Evolutionary conservation across 2,797 vertebrate species (phyloP), one percentile per base, ranked within the genome.

Genomic region (Crypturellus tataupa): DNA sequence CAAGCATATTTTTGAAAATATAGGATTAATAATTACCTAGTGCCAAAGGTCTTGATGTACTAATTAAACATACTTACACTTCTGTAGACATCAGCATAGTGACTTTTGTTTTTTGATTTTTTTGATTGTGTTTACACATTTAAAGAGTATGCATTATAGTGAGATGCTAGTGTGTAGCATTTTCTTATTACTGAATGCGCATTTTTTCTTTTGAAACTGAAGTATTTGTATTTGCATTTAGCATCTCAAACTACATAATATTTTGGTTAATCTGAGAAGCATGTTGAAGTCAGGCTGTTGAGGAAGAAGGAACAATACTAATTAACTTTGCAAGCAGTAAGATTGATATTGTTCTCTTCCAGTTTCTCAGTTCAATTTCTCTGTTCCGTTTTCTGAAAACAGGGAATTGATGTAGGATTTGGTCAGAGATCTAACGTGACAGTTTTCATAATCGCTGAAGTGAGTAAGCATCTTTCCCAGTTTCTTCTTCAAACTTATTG

Each of bases 11-110:
- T 93, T 76, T 69, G 87, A 87, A 86, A 88, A 86, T 46, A 29
- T 79, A 39, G 85, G 29, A 47, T 80, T 70, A 80, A 80, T 90
- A 95, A 89, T 85, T 92, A 95, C 85, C 29, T 3, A 33, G 35
- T 17, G 62, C 62, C 33, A 71, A 80, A 94, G 65, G 83, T 92
- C 68, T 39, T 77, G 33, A 51, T 37, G 27, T 80, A 64, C 58
- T 78, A 93, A 75, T 93, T 85, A 70, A 83, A 86, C 82, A 78
- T 93, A 94, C 80, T 80, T 85, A 55, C 1, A 4, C 56, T 90
- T 86, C 58, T 69, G 77, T 1, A 40, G 83, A 53, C 44, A 86
- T 68, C 77, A 85, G 44, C n/a, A 56, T 23, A 76, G 31, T 0
- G 0, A 69, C 47, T 81, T 65, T 44, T 64, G 60, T 5, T 88